A percentile compares a stretch with the other conserved stretches of the same genome.
Conservation (phyloP, 30 jellyfish, hydroid and myxozoan genomes). For the Aurelia sp. region DNA sequence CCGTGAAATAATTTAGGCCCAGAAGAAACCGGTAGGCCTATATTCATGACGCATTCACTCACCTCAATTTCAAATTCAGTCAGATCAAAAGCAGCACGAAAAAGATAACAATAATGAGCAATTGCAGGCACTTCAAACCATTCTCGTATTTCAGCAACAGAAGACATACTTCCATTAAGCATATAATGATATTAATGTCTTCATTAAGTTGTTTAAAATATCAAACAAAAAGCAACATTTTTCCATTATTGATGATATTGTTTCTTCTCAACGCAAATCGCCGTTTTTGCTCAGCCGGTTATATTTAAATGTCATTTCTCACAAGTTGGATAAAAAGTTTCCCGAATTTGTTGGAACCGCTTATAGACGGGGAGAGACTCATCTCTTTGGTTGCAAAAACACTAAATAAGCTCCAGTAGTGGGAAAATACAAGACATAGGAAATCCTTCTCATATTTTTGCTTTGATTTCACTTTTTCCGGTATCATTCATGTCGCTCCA, state of each 20-base stretch:
- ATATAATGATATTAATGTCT: too few species aligned
- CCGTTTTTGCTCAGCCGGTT: too few species aligned
- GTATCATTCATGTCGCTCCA: too few species aligned
- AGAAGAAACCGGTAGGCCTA: not conserved
- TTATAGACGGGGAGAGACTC: too few species aligned
- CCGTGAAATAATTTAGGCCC: not conserved
- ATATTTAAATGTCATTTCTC: too few species aligned
- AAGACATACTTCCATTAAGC: constrained; percentile 45
- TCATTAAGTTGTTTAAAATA: not conserved
- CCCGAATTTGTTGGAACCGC: too few species aligned
- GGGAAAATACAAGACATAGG: too few species aligned
- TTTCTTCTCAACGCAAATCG: not conserved
- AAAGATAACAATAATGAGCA: constrained; percentile 92
- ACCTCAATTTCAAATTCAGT: constrained; percentile 98
- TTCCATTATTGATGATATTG: not conserved
- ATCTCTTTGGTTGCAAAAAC: too few species aligned
- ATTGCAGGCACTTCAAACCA: constrained; percentile 99
- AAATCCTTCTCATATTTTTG: too few species aligned
- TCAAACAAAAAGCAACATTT: constrained; percentile 4
- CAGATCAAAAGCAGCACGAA: constrained; percentile 94
- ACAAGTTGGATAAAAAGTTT: too few species aligned
- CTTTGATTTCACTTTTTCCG: too few species aligned
- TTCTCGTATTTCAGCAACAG: constrained; percentile 79
- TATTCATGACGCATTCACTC: constrained; percentile 21
- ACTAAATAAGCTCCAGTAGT: too few species aligned